phyloP scores from a whole-genome alignment of 2,888 invertebrate species.

The Tipula vernalis region DNA sequence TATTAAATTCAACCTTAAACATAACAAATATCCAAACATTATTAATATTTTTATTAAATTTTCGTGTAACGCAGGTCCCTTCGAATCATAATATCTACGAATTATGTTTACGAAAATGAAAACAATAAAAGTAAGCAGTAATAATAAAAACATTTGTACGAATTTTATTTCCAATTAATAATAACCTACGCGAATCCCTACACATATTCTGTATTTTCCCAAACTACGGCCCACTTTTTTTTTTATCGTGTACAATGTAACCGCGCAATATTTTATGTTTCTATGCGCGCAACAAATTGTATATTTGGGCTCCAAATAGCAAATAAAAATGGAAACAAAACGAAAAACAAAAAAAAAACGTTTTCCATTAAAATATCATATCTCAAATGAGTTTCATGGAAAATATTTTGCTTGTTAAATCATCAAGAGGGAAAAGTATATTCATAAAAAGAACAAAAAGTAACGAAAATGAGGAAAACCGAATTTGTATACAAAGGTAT shows the following conservation, averaged over 20 bases:
- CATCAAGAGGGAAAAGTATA: not conserved
- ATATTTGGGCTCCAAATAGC: not conserved
- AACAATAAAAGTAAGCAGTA: not conserved
- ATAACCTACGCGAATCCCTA: not conserved
- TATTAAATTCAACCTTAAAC: not conserved
- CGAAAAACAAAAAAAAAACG: not conserved
- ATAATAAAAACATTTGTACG: not conserved
- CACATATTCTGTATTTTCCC: not conserved
- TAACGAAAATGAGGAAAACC: not conserved
- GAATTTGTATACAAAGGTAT: not conserved
- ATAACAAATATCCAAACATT: not conserved
- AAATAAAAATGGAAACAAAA: not conserved
- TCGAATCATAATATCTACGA: too few species aligned
- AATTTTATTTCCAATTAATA: not conserved
- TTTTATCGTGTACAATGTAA: not conserved
- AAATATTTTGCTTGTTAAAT: not conserved
- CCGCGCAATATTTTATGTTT: not conserved
- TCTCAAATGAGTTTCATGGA: slow-evolving; percentile 4
- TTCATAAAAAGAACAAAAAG: not conserved
- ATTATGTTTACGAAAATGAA: not conserved
- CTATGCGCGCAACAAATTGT: not conserved
- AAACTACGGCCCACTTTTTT: not conserved
- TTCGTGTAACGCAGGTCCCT: not conserved
- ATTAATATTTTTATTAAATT: not conserved
- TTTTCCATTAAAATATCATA: not conserved